Base-by-base conservation (phyloP, 2,888 invertebrate genomes). In the Stenchaetothrips biformis region DNA sequence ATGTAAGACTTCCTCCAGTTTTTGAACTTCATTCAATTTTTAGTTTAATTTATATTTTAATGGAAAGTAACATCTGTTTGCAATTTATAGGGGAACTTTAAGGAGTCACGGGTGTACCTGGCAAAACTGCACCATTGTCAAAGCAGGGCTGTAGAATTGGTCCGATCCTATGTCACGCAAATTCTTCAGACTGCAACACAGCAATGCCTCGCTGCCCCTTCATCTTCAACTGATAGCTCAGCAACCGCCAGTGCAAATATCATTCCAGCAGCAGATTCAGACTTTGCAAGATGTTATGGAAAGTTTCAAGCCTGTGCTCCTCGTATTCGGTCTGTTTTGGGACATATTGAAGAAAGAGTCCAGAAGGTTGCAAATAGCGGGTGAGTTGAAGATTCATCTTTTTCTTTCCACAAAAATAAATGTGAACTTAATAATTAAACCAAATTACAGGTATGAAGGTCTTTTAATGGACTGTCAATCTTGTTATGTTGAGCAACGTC, bases 251-350 rank as follows among this genome's bases (percentile, higher is more conserved):
- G 81, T 0, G 84, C 83, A 6, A 82, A 81, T 47, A 81, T 83
- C 0, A 83, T 83, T 67, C 74, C 80, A 78, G 83, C 83, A 25
- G 86, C 86, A 67, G 87, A 84, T 37, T 88, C 90, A 18, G 93
- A 94, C 84, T 74, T 74, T 25, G 91, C 93, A 0, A 74, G 67
- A 11, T 74, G 67, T 25, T 74, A 74, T 74, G 67, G 67, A 25
- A 74, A 74, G 67, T 99, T 98, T 86, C 95, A 97, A 86, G 94
- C 95, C 0, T 94, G 95, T n/a, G 93, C 98, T 0, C 92, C 94
- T 0, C 94, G 95, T 85, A 90, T 97, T 0, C 94, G 92, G 84
- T 90, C 92, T 81, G 90, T 98, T 11, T 92, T 97, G 77, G 91
- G 92, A 82, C 92, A 96, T 84, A 90, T 98, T 48, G 98, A 98